Evolutionary conservation across 1,140 invertebrate genomes (phyloP), one percentile per base, ranked within the genome.

Genomic region (Neodiprion pinetum): DNA sequence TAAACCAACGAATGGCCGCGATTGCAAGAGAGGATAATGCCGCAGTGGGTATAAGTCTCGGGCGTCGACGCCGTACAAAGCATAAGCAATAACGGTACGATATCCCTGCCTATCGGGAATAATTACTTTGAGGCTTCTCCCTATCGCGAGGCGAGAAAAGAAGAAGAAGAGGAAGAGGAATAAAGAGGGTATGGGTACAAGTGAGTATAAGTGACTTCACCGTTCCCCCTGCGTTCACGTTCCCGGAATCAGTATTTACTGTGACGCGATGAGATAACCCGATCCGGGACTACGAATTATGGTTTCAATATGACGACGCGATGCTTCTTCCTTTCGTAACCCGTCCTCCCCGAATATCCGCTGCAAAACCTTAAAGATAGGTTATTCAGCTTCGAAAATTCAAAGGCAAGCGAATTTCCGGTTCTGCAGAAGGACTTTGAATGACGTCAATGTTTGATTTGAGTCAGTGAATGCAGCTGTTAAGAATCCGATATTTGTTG

Each of bases 161-260:
- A 14, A 14, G 53, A 14, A 17, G 53, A 17, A 61, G 11, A 17
- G 53, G 53, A 61, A 12, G 53, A 17, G 53, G n/a, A 61, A 61
- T 61, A 61, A 40, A 40, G 28, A 40, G 28, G 28, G 28, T 40
- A 40, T 40, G 28, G 28, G 28, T 40, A 40, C 28, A 40, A 61
- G 53, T 61, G n/a, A 61, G 53, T 61, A 61, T 61, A 61, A 61
- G 53, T 61, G 53, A 61, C 53, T 61, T 61, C n/a, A 61, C 53
- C 53, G 9, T 61, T 17, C 11, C 53, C n/a, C n/a, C n/a, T 14
- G 11, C 53, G 53, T 61, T 17, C 11, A 61, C 53, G 53, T 61
- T 61, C 53, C 53, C 11, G n/a, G 53, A 61, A 61, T 61, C 53
- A 61, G 53, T 61, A 61, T 61, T 61, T 61, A 61, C 53, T 61